These are phyloP conservation scores for Vipera ursinii DNA, from an alignment of 2,797 vertebrate species.

Conservation along the genomic window DNA sequence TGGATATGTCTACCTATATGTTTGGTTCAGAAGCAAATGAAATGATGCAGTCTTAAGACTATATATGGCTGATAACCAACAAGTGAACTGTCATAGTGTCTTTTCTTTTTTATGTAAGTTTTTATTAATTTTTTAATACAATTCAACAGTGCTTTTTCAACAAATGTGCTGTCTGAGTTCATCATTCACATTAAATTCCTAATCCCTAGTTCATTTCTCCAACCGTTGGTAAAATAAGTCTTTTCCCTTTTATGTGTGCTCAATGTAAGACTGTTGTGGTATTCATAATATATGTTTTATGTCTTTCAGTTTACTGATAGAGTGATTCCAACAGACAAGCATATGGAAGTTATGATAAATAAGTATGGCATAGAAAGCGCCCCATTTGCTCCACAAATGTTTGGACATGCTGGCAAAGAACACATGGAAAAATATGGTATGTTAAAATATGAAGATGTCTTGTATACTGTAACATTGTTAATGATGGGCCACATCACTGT, in stretches of 20 bases:
- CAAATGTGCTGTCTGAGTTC: too few species aligned
- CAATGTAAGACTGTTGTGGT: neutral
- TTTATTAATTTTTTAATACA: too few species aligned
- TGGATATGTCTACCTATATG: neutral
- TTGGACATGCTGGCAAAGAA: constrained; percentile 86
- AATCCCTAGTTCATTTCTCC: too few species aligned
- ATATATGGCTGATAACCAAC: neutral
- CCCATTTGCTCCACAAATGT: constrained; percentile 84
- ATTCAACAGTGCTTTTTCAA: too few species aligned
- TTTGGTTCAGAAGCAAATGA: neutral
- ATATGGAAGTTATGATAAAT: constrained; percentile 85
- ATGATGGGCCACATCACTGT: neutral
- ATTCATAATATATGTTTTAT: neutral
- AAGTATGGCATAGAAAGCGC: constrained; percentile 77
- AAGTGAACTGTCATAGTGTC: neutral
- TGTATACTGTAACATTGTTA: neutral
- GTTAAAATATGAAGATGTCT: neutral
- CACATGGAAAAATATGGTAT: constrained; percentile 96
- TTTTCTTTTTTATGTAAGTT: too few species aligned
- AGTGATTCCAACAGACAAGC: constrained; percentile 85
- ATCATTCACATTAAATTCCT: too few species aligned
- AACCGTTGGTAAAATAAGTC: neutral
- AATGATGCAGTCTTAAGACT: neutral
- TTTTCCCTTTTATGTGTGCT: neutral
- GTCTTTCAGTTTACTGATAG: constrained; percentile 77